Evolutionary conservation across 2,113 vertebrate genomes (phyloP), one percentile per base, ranked within the genome.

Genomic region (Pituophis catenifer): DNA sequence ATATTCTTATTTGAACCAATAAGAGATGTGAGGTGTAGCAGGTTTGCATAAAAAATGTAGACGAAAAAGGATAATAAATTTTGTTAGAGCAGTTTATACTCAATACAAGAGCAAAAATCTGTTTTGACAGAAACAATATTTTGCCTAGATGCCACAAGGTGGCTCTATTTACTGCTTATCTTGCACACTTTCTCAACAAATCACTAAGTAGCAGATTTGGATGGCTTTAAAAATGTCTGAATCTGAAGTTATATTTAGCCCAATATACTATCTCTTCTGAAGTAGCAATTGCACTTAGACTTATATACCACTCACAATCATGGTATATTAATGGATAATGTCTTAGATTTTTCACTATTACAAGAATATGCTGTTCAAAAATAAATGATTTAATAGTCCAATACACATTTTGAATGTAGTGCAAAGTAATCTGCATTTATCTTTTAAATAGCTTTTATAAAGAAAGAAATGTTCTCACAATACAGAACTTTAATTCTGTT

Each of bases 11-110:
- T n/a, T 26, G 50, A 11, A 0, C 3, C 33, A 0, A 8, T 33
- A 1, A 29, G 26, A 88, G 23, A 24, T 7, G 3, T 44, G 10
- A 15, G 21, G 10, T 7, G 0, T 53, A 21, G 29, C 38, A 8
- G 88, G 95, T 95, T 96, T 94, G 93, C 33, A 19, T 24, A 1
- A 38, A 57, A 91, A 85, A 24, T 44, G 11, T 85, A 85, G 23
- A 29, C 26, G 3, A 55, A 91, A n/a, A 19, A 81, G 65, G 65
- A 24, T 11, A 58, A 55, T 26, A 33, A 38, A 11, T 86, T 85
- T 91, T 85, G 8, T 55, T 55, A 12, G 52, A 38, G 21, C 3
- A 33, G 17, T 75, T 38, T 38, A 48, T 54, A 81, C 38, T 91
- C 50, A 91, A 50, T 24, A 62, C 19, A 55, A 85, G 24, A 38